phyloP scores from a whole-genome alignment of 2,888 invertebrate genomes.

The Tipula helvola region DNA sequence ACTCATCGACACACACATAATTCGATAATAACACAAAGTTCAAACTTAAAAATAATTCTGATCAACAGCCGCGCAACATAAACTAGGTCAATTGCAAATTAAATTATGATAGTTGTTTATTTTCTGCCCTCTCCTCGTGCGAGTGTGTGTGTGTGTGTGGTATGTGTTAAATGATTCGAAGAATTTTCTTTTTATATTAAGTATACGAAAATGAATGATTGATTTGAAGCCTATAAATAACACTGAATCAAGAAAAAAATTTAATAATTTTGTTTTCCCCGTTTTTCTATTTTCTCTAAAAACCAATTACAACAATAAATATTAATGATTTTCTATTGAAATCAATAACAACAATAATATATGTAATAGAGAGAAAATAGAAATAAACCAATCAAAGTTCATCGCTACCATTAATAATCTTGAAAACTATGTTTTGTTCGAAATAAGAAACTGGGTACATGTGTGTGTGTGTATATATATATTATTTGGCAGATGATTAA shows the following conservation, averaged over 20 bases:
- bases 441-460: not conserved
- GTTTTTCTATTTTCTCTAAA: not conserved
- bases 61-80: not conserved
- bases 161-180: not conserved
- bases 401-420: not conserved
- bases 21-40: not conserved
- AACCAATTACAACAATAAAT: not conserved
- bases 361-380: not conserved
- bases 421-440: not conserved
- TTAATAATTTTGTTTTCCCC: not conserved
- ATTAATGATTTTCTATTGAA: not conserved
- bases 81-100: not conserved
- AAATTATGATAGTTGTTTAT: not conserved
- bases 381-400: not conserved
- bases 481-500: not conserved
- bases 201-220: not conserved
- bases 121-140: not conserved
- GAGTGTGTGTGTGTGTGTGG: not conserved
- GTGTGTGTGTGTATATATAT: not conserved
- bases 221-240: not conserved
- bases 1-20: not conserved
- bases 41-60: not conserved
- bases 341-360: not conserved
- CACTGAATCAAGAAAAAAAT: not conserved
- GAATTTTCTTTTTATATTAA: not conserved